Evolutionary conservation across 2,113 vertebrate species (phyloP).

Genomic region (Brachyhypopomus gauderio): DNA sequence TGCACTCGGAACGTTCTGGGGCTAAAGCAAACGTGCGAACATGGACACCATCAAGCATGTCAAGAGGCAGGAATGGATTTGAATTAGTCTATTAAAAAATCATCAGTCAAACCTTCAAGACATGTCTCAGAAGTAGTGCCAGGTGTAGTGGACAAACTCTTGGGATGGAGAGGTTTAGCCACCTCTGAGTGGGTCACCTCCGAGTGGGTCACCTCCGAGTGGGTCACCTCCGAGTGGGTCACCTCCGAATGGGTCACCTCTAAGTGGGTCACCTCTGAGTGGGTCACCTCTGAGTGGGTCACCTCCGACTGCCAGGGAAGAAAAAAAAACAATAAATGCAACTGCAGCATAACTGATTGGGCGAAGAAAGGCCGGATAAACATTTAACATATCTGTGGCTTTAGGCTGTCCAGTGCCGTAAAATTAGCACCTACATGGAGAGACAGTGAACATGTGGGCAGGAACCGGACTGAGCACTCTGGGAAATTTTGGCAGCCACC

Average conservation of each 20-base stretch:
- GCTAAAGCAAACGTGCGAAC: not conserved
- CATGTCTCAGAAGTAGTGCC: too few species aligned
- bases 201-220: too few species aligned
- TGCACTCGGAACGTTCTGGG: not conserved
- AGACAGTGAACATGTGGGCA: constrained; percentile 63
- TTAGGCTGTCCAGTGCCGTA: constrained; percentile 66
- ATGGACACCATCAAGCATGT: not conserved
- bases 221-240: too few species aligned
- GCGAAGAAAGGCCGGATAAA: constrained; percentile 58
- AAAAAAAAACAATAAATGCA: not conserved
- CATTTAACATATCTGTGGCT: constrained; percentile 65
- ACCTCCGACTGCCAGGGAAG: not conserved
- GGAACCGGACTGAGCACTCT: constrained; percentile 58
- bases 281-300: too few species aligned
- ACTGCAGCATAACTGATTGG: not conserved
- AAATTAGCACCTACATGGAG: constrained; percentile 77
- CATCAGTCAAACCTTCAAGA: not conserved
- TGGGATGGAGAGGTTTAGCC: not conserved
- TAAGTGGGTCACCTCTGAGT: too few species aligned
- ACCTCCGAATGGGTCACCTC: too few species aligned
- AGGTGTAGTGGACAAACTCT: not conserved
- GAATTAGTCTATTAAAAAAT: not conserved
- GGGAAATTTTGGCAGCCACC: constrained; percentile 75
- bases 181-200: too few species aligned
- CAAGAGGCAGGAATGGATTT: not conserved